These are phyloP conservation scores for Leptura quadrifasciata DNA, from an alignment of 2,888 invertebrate species.

Conservation along the genomic window DNA sequence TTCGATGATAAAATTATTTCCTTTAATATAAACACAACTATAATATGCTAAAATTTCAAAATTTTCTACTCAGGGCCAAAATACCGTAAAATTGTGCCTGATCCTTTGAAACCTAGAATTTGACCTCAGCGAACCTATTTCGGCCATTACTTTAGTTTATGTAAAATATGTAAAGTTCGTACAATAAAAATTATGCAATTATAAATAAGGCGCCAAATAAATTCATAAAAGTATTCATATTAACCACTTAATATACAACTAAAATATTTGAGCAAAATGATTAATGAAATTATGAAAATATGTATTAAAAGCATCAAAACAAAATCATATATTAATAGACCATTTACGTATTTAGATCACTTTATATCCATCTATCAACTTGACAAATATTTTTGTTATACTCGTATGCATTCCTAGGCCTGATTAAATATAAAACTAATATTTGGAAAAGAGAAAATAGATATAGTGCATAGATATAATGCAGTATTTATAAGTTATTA, in stretches of 20 bases:
- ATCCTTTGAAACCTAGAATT: too few species aligned
- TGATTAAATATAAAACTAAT: slow-evolving; percentile 1
- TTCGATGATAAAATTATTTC: too few species aligned
- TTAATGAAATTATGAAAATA: background rate
- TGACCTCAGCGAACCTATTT: too few species aligned
- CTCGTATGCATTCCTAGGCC: background rate
- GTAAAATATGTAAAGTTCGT: background rate
- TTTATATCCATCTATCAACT: slow-evolving; percentile 10
- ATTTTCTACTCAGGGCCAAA: too few species aligned
- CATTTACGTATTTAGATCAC: slow-evolving; percentile 1
- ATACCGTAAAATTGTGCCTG: too few species aligned
- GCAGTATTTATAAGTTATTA: too few species aligned
- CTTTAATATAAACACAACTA: too few species aligned
- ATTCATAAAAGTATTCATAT: background rate
- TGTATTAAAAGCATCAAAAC: background rate
- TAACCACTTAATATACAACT: background rate
- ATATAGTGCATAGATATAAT: background rate
- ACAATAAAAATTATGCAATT: background rate
- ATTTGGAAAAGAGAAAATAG: background rate
- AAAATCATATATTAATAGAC: slow-evolving; percentile 7
- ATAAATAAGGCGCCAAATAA: slow-evolving; percentile 1
- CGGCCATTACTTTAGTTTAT: too few species aligned
- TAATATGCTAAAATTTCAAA: too few species aligned
- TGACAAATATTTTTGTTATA: slow-evolving; percentile 15
- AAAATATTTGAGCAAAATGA: slow-evolving; percentile 1